Base-by-base conservation (phyloP, 2,797 vertebrate species). In the Setipinna tenuifilis region DNA sequence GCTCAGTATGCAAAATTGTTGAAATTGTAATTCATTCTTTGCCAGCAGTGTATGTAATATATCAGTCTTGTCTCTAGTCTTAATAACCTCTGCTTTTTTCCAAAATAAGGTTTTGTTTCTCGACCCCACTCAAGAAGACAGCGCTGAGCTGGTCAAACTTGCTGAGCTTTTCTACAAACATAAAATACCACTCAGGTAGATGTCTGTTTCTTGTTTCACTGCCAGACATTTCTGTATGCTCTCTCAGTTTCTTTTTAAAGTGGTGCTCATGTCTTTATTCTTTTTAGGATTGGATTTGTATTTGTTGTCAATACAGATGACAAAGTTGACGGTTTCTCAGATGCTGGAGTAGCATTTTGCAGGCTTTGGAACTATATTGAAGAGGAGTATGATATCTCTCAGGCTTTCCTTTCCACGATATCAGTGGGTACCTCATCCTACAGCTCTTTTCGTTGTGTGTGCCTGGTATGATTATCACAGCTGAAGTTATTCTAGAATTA, bases 281-380 rank as follows among this genome's bases (percentile, higher is more conserved):
- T 87, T 85, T 87, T 80, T 90, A 99, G 98, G 95, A 97, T 99
- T 94, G 98, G 98, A 90, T 97, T 99, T 93, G 97, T 98, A 92
- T 98, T 99, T 92, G 89, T 98, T 93, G 93, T 99, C 93, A 97
- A 93, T 94, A 91, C 95, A 54, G 92, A 96, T 90, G 96, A 98
- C 92, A 93, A 95, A 90, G 93, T 96, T 88, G 96, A 98, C 94
- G 97, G 96, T 88, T 93, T 92, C 89, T 87, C 93, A 80, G 97
- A 98, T 82, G 95, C 96, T 65, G 98, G 98, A 83, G 93, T 98
- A 88, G 97, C 96, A 89, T 95, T 99, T 91, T 97, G 96, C 95
- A 93, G 97, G 92, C 93, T 96, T 87, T 96, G 98, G 93, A 98
- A 96, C 92, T 99, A 97, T 91, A 95, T 99, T 87, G 90, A 94